Evolutionary conservation across 1,140 invertebrate species (phyloP).

Genomic region (Ridgeia piscesae): DNA sequence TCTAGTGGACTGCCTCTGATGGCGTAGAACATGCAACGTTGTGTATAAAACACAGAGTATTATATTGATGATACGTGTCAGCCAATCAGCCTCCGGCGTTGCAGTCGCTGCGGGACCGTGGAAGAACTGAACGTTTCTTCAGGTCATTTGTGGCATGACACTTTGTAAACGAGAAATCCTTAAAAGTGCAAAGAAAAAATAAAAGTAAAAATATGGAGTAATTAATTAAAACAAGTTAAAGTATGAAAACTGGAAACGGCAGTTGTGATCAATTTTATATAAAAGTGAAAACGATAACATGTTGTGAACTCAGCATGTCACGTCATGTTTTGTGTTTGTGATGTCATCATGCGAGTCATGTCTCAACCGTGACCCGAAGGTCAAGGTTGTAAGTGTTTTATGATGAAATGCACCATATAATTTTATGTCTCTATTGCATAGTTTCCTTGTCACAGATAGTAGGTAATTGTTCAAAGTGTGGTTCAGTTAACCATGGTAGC

Average conservation of each 20-base stretch:
- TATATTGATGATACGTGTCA: neutral
- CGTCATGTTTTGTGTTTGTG: neutral
- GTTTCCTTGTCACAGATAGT: too few species aligned
- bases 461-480: too few species aligned
- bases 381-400: too few species aligned
- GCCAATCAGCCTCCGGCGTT: neutral
- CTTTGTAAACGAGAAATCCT: neutral
- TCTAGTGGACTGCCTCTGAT: neutral
- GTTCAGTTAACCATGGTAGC: neutral
- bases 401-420: too few species aligned
- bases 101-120: neutral
- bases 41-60: neutral
- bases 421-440: too few species aligned
- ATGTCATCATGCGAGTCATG: neutral
- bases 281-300: too few species aligned
- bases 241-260: neutral
- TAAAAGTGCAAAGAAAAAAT: neutral
- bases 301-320: neutral
- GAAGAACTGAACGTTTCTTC: neutral
- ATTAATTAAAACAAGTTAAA: conserved; percentile 4
- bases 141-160: neutral
- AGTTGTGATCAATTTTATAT: neutral
- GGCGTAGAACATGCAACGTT: neutral
- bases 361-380: neutral
- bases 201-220: neutral